Evolutionary conservation across 2,797 vertebrate genomes (phyloP).

Genomic region (Molossus molossus): DNA sequence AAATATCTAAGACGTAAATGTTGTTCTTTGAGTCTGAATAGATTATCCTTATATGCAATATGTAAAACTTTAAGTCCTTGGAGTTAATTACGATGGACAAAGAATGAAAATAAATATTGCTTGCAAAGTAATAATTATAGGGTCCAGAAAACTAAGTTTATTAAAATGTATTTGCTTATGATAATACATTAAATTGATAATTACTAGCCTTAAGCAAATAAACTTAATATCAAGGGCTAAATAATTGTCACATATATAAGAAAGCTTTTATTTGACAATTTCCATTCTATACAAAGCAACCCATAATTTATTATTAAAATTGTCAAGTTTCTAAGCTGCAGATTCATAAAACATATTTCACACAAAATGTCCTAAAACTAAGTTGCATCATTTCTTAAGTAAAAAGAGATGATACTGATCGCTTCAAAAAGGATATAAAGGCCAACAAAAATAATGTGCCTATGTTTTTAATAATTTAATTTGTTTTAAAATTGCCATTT

Average conservation of each 20-base stretch:
- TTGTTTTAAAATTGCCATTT: slow-evolving; percentile 41
- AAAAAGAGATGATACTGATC: slow-evolving; percentile 32
- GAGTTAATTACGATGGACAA: slow-evolving; percentile 38
- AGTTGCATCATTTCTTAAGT: slow-evolving; percentile 54
- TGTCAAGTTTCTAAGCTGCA: slow-evolving; percentile 22
- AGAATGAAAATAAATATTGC: slow-evolving; percentile 66
- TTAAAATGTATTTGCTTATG: slow-evolving; percentile 70
- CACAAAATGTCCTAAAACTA: slow-evolving; percentile 57
- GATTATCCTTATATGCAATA: background rate
- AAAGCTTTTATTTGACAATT: slow-evolving; percentile 47
- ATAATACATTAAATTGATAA: slow-evolving; percentile 74
- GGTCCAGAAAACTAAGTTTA: slow-evolving; percentile 47
- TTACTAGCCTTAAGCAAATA: slow-evolving; percentile 64
- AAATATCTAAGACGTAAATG: background rate
- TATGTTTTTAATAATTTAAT: slow-evolving; percentile 70
- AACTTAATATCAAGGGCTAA: slow-evolving; percentile 40
- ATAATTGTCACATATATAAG: slow-evolving; percentile 1
- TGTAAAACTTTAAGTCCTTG: background rate
- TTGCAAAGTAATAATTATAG: slow-evolving; percentile 41
- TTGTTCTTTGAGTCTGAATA: background rate
- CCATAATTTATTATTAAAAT: slow-evolving; percentile 61
- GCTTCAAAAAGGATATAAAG: background rate
- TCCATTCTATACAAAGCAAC: background rate
- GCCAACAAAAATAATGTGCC: slow-evolving; percentile 15
- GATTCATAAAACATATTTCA: background rate